Evolutionary conservation across 37 sponge, comb jelly and placozoan genomes (phyloP), one percentile per base, ranked within the genome.

Genomic region (Oopsacas minuta): DNA sequence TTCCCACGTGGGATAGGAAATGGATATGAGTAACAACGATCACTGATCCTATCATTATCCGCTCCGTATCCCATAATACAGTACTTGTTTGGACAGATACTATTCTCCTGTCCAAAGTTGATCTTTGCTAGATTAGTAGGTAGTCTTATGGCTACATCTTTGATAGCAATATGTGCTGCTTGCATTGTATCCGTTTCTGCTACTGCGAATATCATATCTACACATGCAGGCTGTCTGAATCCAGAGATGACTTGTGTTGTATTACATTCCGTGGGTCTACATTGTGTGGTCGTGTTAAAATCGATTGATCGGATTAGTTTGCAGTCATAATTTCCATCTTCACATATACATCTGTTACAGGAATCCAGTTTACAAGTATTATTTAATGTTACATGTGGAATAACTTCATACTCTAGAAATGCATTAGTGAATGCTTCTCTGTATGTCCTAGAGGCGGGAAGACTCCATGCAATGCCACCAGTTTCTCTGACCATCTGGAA

Each of bases 381-480:
- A 34, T 3, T 61, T 12, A 32, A 34, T 61, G 75, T 10, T 25
- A 61, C 75, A n/a, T 61, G 75, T 61, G 75, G 75, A 12, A 61
- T 61, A 34, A 61, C 28, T 34, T 61, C 75, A n/a, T 25, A 61
- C 30, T 61, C 28, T 25, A 61, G 75, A 34, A 61, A 61, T 5
- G 75, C 75, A 61, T n/a, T 3, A n/a, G 75, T 61, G 75, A 61
- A 61, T 10, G 75, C 75, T 5, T 61, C 75, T 61, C 75, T 25
- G 28, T 61, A 61, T 3, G 75, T 61, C 75, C 75, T 61, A 25
- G 75, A 61, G 75, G 22, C 75, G 22, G 20, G 75, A 3, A 61
- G 75, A 61, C 75, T 61, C 75, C 75, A 61, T 61, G 75, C 75
- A 61, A 61, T 61, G 1, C 75, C 75, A 5, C 75, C 75, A 32